phyloP scores from a whole-genome alignment of 2,888 invertebrate species.

The Oasisia sp. region DNA sequence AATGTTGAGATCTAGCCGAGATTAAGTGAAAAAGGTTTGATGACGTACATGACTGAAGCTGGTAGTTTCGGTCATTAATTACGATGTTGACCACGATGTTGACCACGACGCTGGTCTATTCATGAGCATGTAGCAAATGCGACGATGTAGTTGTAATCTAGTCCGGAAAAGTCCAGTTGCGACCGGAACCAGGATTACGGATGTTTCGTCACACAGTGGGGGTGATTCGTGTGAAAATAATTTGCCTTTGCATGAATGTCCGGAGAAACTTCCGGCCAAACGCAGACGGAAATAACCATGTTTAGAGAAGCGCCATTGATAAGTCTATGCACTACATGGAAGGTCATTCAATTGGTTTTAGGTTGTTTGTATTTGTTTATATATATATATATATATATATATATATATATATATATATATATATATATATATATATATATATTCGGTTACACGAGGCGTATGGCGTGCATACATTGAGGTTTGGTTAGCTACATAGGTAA shows the following conservation, averaged over 20 bases:
- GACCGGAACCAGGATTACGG: neutral
- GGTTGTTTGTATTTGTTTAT: neutral
- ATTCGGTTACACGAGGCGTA: too few species aligned
- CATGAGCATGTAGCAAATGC: neutral
- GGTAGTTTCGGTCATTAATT: neutral
- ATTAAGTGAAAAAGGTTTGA: neutral
- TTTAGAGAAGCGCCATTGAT: neutral
- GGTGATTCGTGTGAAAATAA: neutral
- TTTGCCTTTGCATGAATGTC: too few species aligned
- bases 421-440: too few species aligned
- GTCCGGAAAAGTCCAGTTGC: neutral
- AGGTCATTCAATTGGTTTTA: neutral
- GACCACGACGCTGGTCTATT: neutral
- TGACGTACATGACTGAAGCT: neutral
- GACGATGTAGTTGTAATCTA: neutral
- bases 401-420: too few species aligned
- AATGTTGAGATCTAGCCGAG: neutral
- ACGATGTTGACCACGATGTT: neutral
- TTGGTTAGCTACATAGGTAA: neutral
- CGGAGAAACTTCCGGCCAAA: neutral
- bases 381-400: too few species aligned
- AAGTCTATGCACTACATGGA: neutral
- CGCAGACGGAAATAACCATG: neutral
- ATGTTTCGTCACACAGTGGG: neutral
- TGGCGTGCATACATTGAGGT: neutral